Base-by-base conservation (phyloP, 2,888 invertebrate species). In the Alloplasta piceator region DNA sequence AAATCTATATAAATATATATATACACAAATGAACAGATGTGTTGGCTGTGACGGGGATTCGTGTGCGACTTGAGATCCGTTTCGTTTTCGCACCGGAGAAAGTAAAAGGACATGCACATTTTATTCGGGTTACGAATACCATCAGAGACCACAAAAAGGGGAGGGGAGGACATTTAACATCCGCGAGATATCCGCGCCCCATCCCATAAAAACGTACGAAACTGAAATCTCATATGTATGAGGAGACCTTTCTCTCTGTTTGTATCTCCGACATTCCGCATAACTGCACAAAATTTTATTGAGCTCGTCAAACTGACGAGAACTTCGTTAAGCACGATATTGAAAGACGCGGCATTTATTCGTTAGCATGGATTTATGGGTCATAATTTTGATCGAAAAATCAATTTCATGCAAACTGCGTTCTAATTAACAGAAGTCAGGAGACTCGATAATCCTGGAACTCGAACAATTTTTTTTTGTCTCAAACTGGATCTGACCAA, bases 21-120 rank as follows among this genome's bases (percentile, higher is more conserved):
- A 66, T 55, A 36, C 41, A 46, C 36, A 55, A 12, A 41, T 39
- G 48, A 14, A 46, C 16, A 76, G 14, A 71, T 48, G 58, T 14
- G 43, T 58, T n/a, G 10, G 56, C 26, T 14, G 67, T 39, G 61
- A 70, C 60, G 68, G 66, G 55, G 80, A 74, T 77, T 58, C 66
- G 76, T 70, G 71, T 6, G 12, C 6, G 67, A 26, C 26, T 26
- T 58, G 68, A 74, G 55, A 46, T 56, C 55, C 55, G 67, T 39
- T 58, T 50, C 67, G 60, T 66, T 78, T 74, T 76, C 76, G 52
- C 76, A 36, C 16, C 73, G 85, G 89, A 87, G 89, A 89, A 88
- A 89, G 89, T 87, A 85, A 85, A 79, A 84, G 84, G 85, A 86
- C 82, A 83, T 71, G 61, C 73, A 73, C 55, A 66, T 64, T 88